These are phyloP conservation scores for Stichodactyla helianthus DNA, from an alignment of 64 coral and sea anemone genomes.

Conservation along the genomic window DNA sequence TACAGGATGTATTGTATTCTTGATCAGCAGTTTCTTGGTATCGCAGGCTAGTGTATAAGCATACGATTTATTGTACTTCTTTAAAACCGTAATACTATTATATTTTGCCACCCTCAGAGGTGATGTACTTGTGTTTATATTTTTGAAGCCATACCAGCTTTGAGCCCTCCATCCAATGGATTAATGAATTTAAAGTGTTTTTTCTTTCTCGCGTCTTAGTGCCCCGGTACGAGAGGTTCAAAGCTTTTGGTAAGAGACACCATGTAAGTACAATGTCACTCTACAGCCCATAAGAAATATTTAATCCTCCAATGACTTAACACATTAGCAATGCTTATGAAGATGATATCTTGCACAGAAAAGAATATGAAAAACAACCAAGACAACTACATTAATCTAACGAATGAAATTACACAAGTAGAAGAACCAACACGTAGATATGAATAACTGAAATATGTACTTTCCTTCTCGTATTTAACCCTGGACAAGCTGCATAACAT, in stretches of 20 bases:
- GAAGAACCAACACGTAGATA: not conserved
- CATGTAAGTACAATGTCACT: not conserved
- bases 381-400: not conserved
- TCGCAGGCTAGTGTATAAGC: no score
- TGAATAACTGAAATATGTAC: not conserved
- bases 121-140: no score
- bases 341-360: not conserved
- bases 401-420: not conserved
- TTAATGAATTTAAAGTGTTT: no score
- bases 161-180: no score
- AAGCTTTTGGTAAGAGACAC: not conserved
- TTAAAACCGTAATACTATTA: no score
- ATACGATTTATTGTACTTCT: no score
- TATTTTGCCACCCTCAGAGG: no score
- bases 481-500: not conserved
- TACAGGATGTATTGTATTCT: no score
- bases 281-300: not conserved
- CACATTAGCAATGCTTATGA: slow-evolving; percentile 7
- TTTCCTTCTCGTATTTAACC: not conserved
- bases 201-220: no score
- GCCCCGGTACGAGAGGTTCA: no score
- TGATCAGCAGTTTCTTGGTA: no score
- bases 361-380: not conserved
- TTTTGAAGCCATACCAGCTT: no score
- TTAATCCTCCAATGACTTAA: not conserved